Evolutionary conservation across 2,888 invertebrate species (phyloP).

Genomic region (Rhynchonema sp.): DNA sequence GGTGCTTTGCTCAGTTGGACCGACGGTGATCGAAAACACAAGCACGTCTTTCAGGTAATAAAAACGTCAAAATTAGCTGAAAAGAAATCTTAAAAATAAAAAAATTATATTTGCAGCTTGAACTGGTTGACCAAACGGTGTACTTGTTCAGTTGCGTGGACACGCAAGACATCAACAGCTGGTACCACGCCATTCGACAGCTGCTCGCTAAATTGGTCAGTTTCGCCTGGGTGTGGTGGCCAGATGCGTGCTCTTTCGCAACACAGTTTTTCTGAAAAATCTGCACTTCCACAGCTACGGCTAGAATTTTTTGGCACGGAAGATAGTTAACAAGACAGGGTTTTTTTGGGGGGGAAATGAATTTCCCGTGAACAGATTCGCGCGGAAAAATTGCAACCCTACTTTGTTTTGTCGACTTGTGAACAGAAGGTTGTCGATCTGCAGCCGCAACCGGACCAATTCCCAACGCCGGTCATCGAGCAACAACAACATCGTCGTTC

Average conservation of each 20-base stretch:
- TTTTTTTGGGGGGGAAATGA: too few relatives aligned
- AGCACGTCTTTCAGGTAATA: constrained; percentile 40
- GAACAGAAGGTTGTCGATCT: too few relatives aligned
- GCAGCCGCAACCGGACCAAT: constrained; percentile 7
- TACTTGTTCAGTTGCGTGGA: constrained; percentile 36
- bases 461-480: constrained; percentile 6
- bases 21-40: constrained; percentile 39
- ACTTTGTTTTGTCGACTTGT: too few relatives aligned
- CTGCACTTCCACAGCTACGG: too few relatives aligned
- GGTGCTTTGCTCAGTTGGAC: constrained; percentile 39
- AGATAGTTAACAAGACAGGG: too few relatives aligned
- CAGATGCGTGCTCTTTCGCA: too few relatives aligned
- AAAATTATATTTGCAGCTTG: constrained; percentile 31
- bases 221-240: neutral
- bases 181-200: constrained; percentile 38
- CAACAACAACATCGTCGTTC: neutral
- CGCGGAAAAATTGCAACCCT: too few relatives aligned
- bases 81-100: neutral
- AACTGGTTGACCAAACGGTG: constrained; percentile 27
- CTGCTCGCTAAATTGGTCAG: constrained; percentile 36
- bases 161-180: constrained; percentile 36
- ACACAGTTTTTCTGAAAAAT: too few relatives aligned
- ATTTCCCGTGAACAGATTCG: too few relatives aligned
- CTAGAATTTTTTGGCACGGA: too few relatives aligned
- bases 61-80: neutral